phyloP scores from a whole-genome alignment of 2,888 invertebrate genomes.

The Amphiduros pacificus region DNA sequence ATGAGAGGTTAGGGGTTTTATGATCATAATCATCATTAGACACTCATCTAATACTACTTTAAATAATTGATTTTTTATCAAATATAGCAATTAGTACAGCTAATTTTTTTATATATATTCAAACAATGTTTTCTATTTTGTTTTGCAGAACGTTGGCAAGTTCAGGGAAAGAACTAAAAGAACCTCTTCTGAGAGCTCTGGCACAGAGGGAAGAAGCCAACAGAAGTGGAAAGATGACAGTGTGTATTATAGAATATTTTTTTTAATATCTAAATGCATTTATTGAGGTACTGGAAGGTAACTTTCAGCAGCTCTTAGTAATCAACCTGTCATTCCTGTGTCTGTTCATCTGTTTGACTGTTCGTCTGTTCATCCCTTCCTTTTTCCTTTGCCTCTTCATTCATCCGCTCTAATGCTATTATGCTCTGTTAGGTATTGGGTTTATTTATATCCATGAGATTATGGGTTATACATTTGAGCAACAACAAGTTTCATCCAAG shows the following conservation, averaged over 20 bases:
- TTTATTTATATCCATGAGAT: no score
- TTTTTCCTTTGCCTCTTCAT: neutral
- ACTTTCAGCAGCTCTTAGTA: neutral
- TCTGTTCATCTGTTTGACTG: neutral
- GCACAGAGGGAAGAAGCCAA: slow-evolving; percentile 76
- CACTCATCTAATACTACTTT: no score
- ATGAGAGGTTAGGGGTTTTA: neutral
- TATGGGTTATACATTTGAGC: no score
- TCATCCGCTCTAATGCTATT: neutral
- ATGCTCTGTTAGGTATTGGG: no score
- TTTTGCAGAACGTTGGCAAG: slow-evolving; percentile 55
- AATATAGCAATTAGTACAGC: no score
- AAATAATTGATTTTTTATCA: no score
- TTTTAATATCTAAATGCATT: neutral
- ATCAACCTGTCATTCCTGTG: neutral
- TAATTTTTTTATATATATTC: no score
- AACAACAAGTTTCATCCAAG: no score
- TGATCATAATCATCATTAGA: neutral
- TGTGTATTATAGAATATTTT: slow-evolving; percentile 30
- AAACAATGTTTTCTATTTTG: no score
- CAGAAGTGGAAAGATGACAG: slow-evolving; percentile 72
- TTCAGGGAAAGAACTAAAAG: slow-evolving; percentile 65
- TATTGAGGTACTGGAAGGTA: no score
- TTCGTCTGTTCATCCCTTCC: neutral
- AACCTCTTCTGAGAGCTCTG: slow-evolving; percentile 70